These are phyloP conservation scores for Piezodorus guildinii DNA, from an alignment of 1,140 invertebrate genomes.

Conservation along the genomic window DNA sequence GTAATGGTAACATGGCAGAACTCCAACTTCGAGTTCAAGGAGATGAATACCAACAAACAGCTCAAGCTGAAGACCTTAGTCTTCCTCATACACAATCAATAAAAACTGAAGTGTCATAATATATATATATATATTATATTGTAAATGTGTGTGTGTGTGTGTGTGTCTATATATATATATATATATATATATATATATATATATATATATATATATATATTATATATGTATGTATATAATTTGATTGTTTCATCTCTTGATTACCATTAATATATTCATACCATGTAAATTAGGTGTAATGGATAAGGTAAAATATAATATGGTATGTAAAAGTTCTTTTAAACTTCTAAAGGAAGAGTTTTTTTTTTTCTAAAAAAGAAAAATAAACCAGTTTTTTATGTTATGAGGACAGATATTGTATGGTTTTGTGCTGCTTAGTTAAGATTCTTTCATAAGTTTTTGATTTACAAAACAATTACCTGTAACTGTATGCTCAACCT, in stretches of 20 bases:
- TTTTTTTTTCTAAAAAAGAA: not conserved
- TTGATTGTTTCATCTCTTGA: not conserved
- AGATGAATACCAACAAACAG: conserved; percentile 15
- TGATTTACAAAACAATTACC: not conserved
- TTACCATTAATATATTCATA: conserved; percentile 5
- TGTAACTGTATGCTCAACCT: not conserved
- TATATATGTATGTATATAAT: not conserved
- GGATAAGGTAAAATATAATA: not conserved
- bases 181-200: too few relatives aligned
- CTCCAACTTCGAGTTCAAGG: conserved; percentile 17
- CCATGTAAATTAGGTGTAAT: not conserved
- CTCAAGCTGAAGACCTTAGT: conserved; percentile 23
- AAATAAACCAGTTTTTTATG: not conserved
- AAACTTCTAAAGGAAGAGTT: not conserved
- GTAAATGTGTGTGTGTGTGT: too few relatives aligned
- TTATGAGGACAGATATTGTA: not conserved
- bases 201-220: too few relatives aligned
- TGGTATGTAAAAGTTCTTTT: not conserved
- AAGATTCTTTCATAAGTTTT: not conserved
- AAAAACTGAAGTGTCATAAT: conserved; percentile 24
- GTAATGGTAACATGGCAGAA: conserved; percentile 18
- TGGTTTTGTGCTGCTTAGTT: conserved; percentile 1
- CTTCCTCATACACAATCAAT: conserved; percentile 21
- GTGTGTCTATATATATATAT: too few relatives aligned
- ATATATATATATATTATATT: too few relatives aligned